These are phyloP conservation scores for Ophion ellenae DNA, from an alignment of 2,888 invertebrate species.

Conservation along the genomic window DNA sequence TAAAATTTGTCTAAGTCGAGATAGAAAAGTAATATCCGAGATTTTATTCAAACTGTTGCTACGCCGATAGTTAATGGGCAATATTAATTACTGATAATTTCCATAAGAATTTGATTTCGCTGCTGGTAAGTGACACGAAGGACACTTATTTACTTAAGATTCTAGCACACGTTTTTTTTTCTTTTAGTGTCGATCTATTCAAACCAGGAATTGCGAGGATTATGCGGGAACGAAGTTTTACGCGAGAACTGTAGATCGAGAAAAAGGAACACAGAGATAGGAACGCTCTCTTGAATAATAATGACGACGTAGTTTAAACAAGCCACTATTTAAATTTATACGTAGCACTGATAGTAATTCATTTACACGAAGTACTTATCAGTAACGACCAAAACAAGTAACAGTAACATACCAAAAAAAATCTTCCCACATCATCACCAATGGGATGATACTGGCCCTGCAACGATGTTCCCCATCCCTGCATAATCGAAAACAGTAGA, in stretches of 20 bases:
- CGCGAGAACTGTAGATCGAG: neutral
- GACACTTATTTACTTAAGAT: neutral
- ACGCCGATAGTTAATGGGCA: constrained; percentile 3
- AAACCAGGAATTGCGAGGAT: neutral
- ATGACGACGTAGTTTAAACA: neutral
- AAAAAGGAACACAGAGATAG: neutral
- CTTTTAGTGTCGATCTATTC: neutral
- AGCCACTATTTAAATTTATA: neutral
- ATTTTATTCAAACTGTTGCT: neutral
- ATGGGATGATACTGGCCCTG: neutral
- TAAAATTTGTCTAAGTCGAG: neutral
- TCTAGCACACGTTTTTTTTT: neutral
- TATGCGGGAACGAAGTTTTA: neutral
- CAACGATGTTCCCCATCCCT: neutral
- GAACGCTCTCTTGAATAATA: constrained; percentile 1
- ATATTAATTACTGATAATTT: constrained; percentile 23
- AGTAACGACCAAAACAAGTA: too few relatives aligned
- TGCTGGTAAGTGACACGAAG: neutral
- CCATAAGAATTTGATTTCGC: neutral
- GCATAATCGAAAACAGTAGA: neutral
- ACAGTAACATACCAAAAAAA: too few relatives aligned
- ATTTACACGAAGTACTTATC: too few relatives aligned
- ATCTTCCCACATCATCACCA: neutral
- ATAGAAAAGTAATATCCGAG: neutral
- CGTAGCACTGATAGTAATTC: too few relatives aligned